These are phyloP conservation scores for Sesia apiformis DNA, from an alignment of 2,888 invertebrate genomes.

Conservation along the genomic window DNA sequence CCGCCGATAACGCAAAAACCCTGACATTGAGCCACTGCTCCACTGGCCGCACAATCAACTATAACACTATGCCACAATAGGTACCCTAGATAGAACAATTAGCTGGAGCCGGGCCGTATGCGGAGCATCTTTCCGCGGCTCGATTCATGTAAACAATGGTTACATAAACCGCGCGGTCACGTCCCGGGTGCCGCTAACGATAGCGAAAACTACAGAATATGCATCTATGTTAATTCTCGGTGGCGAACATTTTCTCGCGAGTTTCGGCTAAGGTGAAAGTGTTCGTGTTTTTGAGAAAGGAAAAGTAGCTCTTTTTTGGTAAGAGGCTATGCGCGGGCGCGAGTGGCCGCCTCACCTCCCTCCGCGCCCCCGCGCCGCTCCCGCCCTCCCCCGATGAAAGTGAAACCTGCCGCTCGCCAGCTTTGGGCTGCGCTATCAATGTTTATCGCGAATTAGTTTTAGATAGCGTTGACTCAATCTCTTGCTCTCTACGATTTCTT, in stretches of 20 bases:
- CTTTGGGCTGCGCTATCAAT: conserved; percentile 15
- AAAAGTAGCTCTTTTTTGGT: conserved; percentile 67
- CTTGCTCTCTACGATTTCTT: too few relatives aligned
- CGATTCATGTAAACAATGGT: conserved; percentile 10
- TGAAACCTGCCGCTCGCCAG: conserved; percentile 40
- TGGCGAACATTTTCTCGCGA: conserved; percentile 35
- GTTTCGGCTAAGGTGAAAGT: conserved; percentile 67
- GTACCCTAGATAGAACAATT: too few relatives aligned
- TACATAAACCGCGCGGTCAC: conserved; percentile 9
- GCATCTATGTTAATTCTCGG: conserved; percentile 23
- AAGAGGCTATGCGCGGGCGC: conserved; percentile 53
- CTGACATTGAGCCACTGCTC: conserved; percentile 11
- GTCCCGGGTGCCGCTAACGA: conserved; percentile 11
- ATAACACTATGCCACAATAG: too few relatives aligned
- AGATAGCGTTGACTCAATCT: too few relatives aligned
- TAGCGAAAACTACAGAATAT: conserved; percentile 25
- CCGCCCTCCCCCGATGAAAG: conserved; percentile 37
- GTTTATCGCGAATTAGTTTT: too few relatives aligned
- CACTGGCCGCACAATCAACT: background rate
- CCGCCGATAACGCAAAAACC: conserved; percentile 16
- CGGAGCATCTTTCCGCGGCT: background rate
- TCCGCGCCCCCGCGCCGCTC: conserved; percentile 5
- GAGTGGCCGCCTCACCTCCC: conserved; percentile 20
- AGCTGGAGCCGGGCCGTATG: too few relatives aligned
- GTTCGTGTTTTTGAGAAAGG: conserved; percentile 66